Conservation (phyloP, 2,888 invertebrate genomes). For the Eucera pruinosa region DNA sequence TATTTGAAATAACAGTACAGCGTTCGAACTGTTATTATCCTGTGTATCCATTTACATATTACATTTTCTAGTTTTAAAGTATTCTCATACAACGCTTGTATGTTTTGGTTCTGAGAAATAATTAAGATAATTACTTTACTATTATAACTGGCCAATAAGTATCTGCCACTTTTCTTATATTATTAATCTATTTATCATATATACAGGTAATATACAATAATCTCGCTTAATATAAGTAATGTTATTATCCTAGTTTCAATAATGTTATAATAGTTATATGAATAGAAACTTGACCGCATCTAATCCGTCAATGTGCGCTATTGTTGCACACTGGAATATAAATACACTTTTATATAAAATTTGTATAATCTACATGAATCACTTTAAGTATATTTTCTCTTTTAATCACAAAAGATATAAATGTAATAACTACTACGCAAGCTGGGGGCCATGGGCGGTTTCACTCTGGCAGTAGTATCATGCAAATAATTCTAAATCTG, state of each 20-base stretch:
- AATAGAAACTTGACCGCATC: slow-evolving; percentile 81
- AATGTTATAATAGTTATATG: slow-evolving; percentile 77
- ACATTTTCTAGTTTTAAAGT: slow-evolving; percentile 66
- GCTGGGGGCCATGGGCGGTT: slow-evolving; percentile 74
- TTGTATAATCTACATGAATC: slow-evolving; percentile 81
- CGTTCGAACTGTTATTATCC: slow-evolving; percentile 60
- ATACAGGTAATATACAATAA: slow-evolving; percentile 87
- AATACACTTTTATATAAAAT: slow-evolving; percentile 80
- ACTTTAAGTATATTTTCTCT: slow-evolving; percentile 76
- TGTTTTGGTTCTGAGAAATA: slow-evolving; percentile 80
- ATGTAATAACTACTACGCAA: slow-evolving; percentile 78
- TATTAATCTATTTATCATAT: slow-evolving; percentile 88
- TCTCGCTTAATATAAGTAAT: slow-evolving; percentile 74
- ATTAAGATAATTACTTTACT: slow-evolving; percentile 77
- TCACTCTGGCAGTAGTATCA: slow-evolving; percentile 76
- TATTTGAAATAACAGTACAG: slow-evolving; percentile 72
- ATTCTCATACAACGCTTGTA: slow-evolving; percentile 70
- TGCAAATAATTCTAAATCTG: slow-evolving; percentile 65
- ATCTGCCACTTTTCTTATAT: slow-evolving; percentile 87
- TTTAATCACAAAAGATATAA: slow-evolving; percentile 79
- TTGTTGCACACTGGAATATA: slow-evolving; percentile 76
- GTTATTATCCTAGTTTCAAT: slow-evolving; percentile 78
- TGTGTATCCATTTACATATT: slow-evolving; percentile 68
- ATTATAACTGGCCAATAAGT: slow-evolving; percentile 89
- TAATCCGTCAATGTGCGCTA: slow-evolving; percentile 75